phyloP scores from a whole-genome alignment of 1,140 invertebrate genomes.

The Brachionus angularis region DNA sequence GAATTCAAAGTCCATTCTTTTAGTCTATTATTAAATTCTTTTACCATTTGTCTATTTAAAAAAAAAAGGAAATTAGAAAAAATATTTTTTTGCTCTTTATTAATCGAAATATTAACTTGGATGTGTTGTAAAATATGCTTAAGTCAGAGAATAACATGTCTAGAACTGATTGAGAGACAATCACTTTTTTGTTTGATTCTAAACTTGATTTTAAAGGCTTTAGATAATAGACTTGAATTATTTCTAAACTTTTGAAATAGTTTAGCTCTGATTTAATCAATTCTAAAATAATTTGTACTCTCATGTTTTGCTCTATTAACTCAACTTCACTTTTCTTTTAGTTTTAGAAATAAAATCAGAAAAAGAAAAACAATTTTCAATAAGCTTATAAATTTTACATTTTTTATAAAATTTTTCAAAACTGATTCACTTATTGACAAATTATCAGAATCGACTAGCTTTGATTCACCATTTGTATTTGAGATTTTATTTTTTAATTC shows the following conservation, averaged over 20 bases:
- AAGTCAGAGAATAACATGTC: slow-evolving; percentile 10
- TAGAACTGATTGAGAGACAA: slow-evolving; percentile 26
- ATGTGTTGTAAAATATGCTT: not conserved
- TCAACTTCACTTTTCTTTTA: slow-evolving; percentile 14
- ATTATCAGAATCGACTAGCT: too few relatives aligned
- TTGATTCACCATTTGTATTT: too few relatives aligned
- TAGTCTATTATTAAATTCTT: not conserved
- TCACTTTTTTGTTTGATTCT: not conserved
- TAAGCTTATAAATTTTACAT: not conserved
- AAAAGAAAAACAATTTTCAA: not conserved
- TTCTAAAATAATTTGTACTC: slow-evolving; percentile 29
- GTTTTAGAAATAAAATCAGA: not conserved
- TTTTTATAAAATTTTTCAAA: slow-evolving; percentile 6
- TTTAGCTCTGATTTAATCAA: slow-evolving; percentile 16
- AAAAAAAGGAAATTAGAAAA: not conserved
- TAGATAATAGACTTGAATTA: slow-evolving; percentile 21
- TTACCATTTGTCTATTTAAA: slow-evolving; percentile 6
- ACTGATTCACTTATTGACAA: not conserved
- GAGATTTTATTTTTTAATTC: too few relatives aligned
- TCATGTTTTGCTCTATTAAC: slow-evolving; percentile 5
- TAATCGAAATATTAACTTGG: not conserved
- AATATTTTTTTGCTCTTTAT: not conserved
- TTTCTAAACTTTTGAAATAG: slow-evolving; percentile 35
- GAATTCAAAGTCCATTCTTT: slow-evolving; percentile 27
- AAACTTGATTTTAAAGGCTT: slow-evolving; percentile 17